Percentiles rank a stretch among this genome's conserved stretches.
These are phyloP conservation scores for Drosophila elegans DNA, from an alignment of 1,140 invertebrate genomes.

Conservation along the genomic window DNA sequence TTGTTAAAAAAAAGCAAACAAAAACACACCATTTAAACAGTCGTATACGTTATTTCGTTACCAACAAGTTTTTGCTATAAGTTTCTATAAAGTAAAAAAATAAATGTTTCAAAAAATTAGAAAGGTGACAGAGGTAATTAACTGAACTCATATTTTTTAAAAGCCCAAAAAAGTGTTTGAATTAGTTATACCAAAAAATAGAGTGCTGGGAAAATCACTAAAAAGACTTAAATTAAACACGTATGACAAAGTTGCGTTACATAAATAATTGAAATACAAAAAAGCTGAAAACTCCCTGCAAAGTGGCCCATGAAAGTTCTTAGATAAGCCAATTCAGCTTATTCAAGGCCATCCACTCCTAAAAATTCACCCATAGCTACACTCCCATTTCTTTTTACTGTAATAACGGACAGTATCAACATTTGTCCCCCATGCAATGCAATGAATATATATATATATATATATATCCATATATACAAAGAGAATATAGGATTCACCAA, in stretches of 20 bases:
- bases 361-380: not conserved
- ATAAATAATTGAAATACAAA: not conserved
- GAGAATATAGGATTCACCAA: conserved; percentile 33
- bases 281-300: not conserved
- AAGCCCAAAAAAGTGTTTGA: too few relatives aligned
- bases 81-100: too few relatives aligned
- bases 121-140: too few relatives aligned
- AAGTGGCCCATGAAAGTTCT: conserved; percentile 22
- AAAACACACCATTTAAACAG: not conserved
- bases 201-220: not conserved
- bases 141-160: too few relatives aligned
- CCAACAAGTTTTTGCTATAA: not conserved
- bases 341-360: conserved; percentile 12
- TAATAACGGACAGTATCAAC: conserved; percentile 40
- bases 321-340: conserved; percentile 16
- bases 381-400: conserved; percentile 10
- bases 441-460: conserved; percentile 18
- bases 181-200: too few relatives aligned
- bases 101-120: too few relatives aligned
- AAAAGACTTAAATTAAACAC: too few relatives aligned
- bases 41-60: conserved; percentile 9
- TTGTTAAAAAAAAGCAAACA: not conserved
- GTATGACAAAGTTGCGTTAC: too few relatives aligned
- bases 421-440: conserved; percentile 15
- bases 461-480: conserved; percentile 1